Conservation (phyloP, 1,140 invertebrate species). For the Teleogryllus occipitalis region DNA sequence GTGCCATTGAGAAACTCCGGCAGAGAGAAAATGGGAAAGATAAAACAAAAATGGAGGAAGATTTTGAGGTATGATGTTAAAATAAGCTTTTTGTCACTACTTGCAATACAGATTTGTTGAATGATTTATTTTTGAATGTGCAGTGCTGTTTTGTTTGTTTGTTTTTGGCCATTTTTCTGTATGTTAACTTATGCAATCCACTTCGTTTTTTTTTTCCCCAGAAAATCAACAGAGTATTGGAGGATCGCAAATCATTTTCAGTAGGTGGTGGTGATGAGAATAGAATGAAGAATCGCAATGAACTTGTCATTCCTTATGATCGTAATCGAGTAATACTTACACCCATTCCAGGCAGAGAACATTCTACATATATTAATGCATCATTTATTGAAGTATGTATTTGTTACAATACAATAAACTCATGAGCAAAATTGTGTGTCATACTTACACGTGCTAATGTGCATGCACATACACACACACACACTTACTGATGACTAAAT, state of each 20-base stretch:
- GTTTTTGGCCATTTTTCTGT: slow-evolving; percentile 17
- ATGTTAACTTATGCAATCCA: slow-evolving; percentile 21
- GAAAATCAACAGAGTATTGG: slow-evolving; percentile 71
- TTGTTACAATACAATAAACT: background rate
- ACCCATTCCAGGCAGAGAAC: slow-evolving; percentile 71
- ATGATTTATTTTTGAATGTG: background rate
- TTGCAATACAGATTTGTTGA: background rate
- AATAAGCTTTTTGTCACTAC: background rate
- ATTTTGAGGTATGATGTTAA: slow-evolving; percentile 62
- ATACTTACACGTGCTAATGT: no score
- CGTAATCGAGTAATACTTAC: slow-evolving; percentile 79
- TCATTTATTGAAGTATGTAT: slow-evolving; percentile 80
- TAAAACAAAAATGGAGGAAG: slow-evolving; percentile 63
- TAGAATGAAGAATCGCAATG: slow-evolving; percentile 76
- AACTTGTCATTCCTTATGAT: slow-evolving; percentile 83
- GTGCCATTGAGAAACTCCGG: slow-evolving; percentile 58
- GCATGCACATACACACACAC: no score
- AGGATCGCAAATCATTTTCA: slow-evolving; percentile 71
- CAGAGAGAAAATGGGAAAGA: slow-evolving; percentile 54
- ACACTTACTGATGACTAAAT: no score
- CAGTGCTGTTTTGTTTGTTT: background rate
- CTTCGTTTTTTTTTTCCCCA: slow-evolving; percentile 37
- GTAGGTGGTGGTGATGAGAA: slow-evolving; percentile 79
- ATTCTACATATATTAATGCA: slow-evolving; percentile 94
- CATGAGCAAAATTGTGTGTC: no score